Conservation (phyloP, 2,113 vertebrate species). For the Indri indri region DNA sequence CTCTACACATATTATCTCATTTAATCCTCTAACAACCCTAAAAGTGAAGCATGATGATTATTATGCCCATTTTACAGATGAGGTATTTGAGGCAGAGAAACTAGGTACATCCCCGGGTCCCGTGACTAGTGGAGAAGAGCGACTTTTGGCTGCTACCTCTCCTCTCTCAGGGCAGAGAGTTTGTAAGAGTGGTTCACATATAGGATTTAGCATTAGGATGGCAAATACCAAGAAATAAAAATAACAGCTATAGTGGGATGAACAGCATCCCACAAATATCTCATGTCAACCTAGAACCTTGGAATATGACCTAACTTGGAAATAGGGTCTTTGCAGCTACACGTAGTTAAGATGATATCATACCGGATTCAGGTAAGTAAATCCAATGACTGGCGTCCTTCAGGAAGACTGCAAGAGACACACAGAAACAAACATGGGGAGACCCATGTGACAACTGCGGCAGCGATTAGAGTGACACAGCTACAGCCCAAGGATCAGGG, state of each 20-base stretch:
- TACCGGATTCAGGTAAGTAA: neutral
- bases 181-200: accelerated
- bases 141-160: neutral
- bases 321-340: neutral
- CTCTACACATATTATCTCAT: neutral
- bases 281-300: neutral
- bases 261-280: neutral
- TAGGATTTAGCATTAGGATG: neutral
- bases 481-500: neutral
- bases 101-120: neutral
- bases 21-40: neutral
- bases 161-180: neutral
- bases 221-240: neutral
- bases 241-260: neutral
- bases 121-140: accelerated
- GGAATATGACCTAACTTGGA: neutral
- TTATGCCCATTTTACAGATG: neutral
- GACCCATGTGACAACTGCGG: neutral
- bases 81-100: neutral
- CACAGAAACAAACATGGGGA: neutral
- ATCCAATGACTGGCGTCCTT: neutral
- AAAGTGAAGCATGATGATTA: neutral
- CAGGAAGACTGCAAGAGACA: neutral
- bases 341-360: neutral
- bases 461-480: neutral